Percentiles rank a stretch among this genome's conserved stretches.
Conservation (phyloP, 2,797 vertebrate species). For the Rachycentron canadum region DNA sequence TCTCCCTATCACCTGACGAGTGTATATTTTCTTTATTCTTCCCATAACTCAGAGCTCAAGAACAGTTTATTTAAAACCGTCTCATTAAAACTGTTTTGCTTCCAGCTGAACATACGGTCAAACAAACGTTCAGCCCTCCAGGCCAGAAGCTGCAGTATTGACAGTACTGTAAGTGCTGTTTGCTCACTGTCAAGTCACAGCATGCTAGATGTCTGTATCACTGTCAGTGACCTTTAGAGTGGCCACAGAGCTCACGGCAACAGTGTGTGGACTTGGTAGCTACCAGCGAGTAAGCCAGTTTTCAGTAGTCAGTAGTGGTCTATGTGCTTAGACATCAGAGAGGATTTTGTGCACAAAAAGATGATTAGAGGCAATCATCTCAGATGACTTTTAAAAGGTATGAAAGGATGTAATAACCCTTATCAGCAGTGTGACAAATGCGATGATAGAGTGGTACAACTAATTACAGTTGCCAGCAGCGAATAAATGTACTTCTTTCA, state of each 20-base stretch:
- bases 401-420: conserved; percentile 17
- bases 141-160: conserved; percentile 3
- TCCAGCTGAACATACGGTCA: not conserved
- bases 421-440: conserved; percentile 17
- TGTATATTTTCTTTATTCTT: not conserved
- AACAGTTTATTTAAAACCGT: not conserved
- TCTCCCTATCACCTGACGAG: not conserved
- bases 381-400: not conserved
- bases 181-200: conserved; percentile 23
- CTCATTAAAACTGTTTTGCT: not conserved
- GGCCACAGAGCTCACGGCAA: conserved; percentile 10
- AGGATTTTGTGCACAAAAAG: not conserved
- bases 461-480: conserved; percentile 38
- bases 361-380: conserved; percentile 1
- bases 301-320: too few relatives aligned
- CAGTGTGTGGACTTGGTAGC: conserved; percentile 9
- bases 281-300: conserved; percentile 18
- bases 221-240: conserved; percentile 55
- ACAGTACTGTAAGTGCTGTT: conserved; percentile 26
- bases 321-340: too few relatives aligned
- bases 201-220: conserved; percentile 20
- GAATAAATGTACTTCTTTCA: conserved; percentile 20
- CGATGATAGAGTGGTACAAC: conserved; percentile 5
- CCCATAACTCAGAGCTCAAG: not conserved
- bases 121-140: not conserved